These are phyloP conservation scores for Disparrhopalites patrizii DNA, from an alignment of 2,888 invertebrate species.

Conservation along the genomic window DNA sequence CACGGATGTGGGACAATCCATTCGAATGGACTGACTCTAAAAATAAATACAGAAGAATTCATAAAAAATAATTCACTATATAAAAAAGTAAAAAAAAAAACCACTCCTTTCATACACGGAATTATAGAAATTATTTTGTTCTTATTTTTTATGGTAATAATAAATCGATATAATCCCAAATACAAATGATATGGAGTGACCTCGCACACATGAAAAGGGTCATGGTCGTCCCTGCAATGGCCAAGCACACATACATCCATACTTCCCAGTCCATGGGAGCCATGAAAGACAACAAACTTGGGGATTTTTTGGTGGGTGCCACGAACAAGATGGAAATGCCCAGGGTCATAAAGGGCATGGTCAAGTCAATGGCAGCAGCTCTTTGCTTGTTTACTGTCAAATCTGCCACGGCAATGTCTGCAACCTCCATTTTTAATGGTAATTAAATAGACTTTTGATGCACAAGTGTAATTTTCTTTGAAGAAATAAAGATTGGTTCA, in stretches of 20 bases:
- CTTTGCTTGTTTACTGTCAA: slow-evolving; percentile 95
- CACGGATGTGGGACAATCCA: slow-evolving; percentile 25
- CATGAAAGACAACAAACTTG: slow-evolving; percentile 91
- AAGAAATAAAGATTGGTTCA: neutral
- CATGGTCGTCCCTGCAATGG: slow-evolving; percentile 87
- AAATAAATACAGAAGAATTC: neutral
- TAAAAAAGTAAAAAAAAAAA: too few relatives aligned
- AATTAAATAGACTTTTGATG: too few relatives aligned
- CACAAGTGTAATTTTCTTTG: too few relatives aligned
- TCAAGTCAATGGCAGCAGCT: slow-evolving; percentile 90
- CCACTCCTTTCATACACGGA: too few relatives aligned
- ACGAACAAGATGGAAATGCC: slow-evolving; percentile 92
- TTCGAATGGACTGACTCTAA: slow-evolving; percentile 17
- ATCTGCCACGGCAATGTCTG: slow-evolving; percentile 93
- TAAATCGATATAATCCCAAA: neutral
- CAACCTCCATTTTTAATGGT: slow-evolving; percentile 61
- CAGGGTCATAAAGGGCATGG: slow-evolving; percentile 65
- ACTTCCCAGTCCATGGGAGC: slow-evolving; percentile 80
- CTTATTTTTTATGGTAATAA: too few relatives aligned
- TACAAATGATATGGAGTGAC: neutral
- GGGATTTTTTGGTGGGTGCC: slow-evolving; percentile 89
- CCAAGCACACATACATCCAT: slow-evolving; percentile 95
- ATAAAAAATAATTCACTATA: too few relatives aligned
- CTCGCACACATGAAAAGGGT: slow-evolving; percentile 62
- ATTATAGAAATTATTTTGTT: too few relatives aligned